phyloP scores from a whole-genome alignment of 2,113 vertebrate species.

The Cephalopholis sonnerati region DNA sequence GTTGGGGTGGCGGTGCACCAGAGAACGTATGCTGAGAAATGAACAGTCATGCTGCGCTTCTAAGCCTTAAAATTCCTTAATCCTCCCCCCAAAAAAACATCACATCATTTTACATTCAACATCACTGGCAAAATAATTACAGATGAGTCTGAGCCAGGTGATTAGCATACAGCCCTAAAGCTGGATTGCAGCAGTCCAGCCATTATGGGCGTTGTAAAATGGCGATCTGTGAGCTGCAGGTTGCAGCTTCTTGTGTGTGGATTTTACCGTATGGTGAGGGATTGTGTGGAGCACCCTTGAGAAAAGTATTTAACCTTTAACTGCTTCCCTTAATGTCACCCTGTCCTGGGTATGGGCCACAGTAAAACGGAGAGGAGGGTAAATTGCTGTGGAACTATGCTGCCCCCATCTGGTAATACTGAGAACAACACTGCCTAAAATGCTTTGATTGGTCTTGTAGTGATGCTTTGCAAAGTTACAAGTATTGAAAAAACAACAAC shows the following conservation, averaged over 20 bases:
- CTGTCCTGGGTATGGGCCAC: constrained; percentile 60
- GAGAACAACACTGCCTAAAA: neutral
- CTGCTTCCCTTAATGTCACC: constrained; percentile 77
- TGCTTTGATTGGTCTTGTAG: neutral
- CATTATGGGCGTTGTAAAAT: constrained; percentile 29
- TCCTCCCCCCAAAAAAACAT: neutral
- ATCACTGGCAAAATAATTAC: constrained; percentile 27
- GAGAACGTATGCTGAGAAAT: constrained; percentile 19
- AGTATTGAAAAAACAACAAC: no score
- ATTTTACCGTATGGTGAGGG: constrained; percentile 48
- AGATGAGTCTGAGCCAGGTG: constrained; percentile 36
- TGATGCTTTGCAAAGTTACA: no score
- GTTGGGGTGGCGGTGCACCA: neutral
- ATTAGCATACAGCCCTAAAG: constrained; percentile 55
- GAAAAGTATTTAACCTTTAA: constrained; percentile 82
- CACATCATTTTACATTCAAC: constrained; percentile 31
- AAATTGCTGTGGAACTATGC: constrained; percentile 59
- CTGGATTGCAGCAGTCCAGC: constrained; percentile 32
- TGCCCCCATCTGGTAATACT: constrained; percentile 70
- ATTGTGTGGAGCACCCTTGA: constrained; percentile 64
- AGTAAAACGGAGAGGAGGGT: constrained; percentile 10
- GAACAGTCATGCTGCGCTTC: constrained; percentile 23
- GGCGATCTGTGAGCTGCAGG: constrained; percentile 49
- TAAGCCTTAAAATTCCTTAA: constrained; percentile 33
- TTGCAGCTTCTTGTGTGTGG: constrained; percentile 41